Conservation (phyloP, 2,888 invertebrate species). For the Himalopsyche anomala region DNA sequence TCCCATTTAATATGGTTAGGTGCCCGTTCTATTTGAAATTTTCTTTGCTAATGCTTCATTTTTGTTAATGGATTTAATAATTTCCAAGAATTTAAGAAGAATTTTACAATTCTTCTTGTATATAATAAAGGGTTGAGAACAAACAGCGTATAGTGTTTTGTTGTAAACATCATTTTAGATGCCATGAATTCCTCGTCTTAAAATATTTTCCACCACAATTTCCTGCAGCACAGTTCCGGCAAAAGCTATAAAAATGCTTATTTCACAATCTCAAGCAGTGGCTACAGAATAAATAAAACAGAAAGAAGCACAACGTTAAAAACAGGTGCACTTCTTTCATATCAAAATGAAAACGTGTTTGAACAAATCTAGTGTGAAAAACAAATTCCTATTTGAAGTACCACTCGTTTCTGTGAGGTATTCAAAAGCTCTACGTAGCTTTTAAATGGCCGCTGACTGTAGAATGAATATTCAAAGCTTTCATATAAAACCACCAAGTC, state of each 20-base stretch:
- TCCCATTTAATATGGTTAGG: too few relatives aligned
- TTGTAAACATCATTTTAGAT: too few relatives aligned
- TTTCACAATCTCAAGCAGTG: neutral
- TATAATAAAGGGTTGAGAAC: too few relatives aligned
- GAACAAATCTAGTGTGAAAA: slow-evolving; percentile 22
- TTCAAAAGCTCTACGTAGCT: neutral
- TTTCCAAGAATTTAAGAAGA: too few relatives aligned
- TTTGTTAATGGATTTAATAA: too few relatives aligned
- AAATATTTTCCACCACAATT: too few relatives aligned
- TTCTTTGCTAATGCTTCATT: too few relatives aligned
- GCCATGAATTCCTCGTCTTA: too few relatives aligned
- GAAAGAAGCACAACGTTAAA: neutral
- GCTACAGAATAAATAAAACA: neutral
- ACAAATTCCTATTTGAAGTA: neutral
- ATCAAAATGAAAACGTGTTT: neutral
- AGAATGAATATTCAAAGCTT: slow-evolving; percentile 29
- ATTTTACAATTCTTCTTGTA: too few relatives aligned
- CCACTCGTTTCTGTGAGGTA: neutral
- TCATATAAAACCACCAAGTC: neutral
- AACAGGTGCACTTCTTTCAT: slow-evolving; percentile 2
- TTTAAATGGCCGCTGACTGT: neutral
- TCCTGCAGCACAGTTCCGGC: neutral
- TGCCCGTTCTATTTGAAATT: too few relatives aligned
- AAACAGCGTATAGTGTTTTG: too few relatives aligned
- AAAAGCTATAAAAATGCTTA: neutral